Evolutionary conservation across 2,797 vertebrate species (phyloP), one percentile per base, ranked within the genome.

Genomic region (Karalla daura): DNA sequence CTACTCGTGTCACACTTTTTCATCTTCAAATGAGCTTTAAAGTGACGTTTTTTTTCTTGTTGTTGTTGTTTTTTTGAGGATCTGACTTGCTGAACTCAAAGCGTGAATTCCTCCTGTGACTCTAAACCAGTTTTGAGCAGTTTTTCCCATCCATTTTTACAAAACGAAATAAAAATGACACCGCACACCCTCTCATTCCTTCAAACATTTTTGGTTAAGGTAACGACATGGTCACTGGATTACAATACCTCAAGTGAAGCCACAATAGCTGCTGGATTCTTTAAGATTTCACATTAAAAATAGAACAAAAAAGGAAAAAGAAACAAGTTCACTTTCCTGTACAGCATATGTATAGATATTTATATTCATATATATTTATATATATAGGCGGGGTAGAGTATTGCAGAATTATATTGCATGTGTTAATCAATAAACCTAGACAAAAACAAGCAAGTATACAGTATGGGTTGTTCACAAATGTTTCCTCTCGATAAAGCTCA

Each of bases 351-450:
- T 91, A 86, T 91, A 85, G 84, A 89, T 91, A 91, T 91, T 88
- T 89, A 90, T 91, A 92, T 88, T 87, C 81, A 89, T 89, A 88
- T 89, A 89, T 91, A 80, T 91, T 86, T 89, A 86, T 84, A 90
- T 84, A 90, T 92, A 91, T 92, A 93, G 89, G 91, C 89, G 84
- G 88, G 91, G 89, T 89, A 85, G 86, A 91, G 90, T 94, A 93
- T 93, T 94, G 91, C 92, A 93, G 91, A 93, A 91, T 92, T 88
- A 91, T 93, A 94, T 94, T 94, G 93, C 92, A 93, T 93, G 92
- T 93, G 86, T 91, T 88, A 91, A 92, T 92, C 71, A 76, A 89
- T 83, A 87, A 92, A 91, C 87, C 84, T 89, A 84, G 89, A 92
- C 85, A 86, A 86, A 90, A 92, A 91, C 91, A 90, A 92, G 89